A percentile compares a stretch with the other conserved stretches of the same genome.
phyloP scores from a whole-genome alignment of 1,140 invertebrate genomes.

The Mactra quadrangularis region DNA sequence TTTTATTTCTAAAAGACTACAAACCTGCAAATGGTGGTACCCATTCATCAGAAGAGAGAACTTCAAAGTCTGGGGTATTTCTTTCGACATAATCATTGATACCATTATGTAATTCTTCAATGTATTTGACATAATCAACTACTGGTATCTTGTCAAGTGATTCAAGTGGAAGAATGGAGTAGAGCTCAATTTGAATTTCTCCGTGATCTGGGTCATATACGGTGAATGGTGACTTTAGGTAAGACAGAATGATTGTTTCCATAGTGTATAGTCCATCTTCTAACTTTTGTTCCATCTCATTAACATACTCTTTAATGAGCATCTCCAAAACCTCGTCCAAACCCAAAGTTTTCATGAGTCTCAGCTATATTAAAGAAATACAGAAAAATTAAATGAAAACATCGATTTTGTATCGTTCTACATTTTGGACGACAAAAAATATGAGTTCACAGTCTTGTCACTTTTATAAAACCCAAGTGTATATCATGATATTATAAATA shows the following conservation, averaged over 20 bases:
- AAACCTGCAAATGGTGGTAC: constrained; percentile 77
- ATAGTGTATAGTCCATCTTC: neutral
- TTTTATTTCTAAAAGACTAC: neutral
- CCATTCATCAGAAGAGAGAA: constrained; percentile 71
- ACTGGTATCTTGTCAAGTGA: constrained; percentile 92
- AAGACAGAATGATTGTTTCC: constrained; percentile 62
- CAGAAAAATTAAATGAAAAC: no score
- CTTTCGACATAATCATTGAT: constrained; percentile 33
- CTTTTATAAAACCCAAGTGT: no score
- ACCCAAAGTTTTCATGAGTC: neutral
- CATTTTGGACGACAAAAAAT: no score
- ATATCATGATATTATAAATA: no score
- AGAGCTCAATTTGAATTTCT: constrained; percentile 91
- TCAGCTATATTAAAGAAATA: neutral
- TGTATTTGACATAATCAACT: constrained; percentile 49
- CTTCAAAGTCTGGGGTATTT: constrained; percentile 51
- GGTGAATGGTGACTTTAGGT: constrained; percentile 83
- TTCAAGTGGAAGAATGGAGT: constrained; percentile 94
- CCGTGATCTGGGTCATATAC: constrained; percentile 92
- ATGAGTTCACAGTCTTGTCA: no score
- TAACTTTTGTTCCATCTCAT: neutral
- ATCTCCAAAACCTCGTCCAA: neutral
- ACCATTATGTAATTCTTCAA: constrained; percentile 30
- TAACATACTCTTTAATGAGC: neutral
- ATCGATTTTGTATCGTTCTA: no score